Conservation (phyloP, 2,888 invertebrate genomes). For the Nipponacmea schrenckii region DNA sequence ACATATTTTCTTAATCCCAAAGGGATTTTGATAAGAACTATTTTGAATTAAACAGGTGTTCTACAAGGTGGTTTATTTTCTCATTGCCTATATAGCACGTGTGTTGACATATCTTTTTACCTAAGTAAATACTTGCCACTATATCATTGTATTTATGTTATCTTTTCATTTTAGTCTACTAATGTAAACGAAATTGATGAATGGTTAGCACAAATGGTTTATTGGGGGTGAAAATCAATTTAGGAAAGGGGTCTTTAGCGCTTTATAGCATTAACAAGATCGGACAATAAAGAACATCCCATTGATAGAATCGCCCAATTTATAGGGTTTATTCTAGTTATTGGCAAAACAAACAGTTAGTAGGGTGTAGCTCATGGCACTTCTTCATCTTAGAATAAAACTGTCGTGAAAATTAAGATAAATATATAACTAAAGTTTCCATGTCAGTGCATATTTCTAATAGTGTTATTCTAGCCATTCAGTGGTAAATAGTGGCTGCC, state of each 20-base stretch:
- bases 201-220: conserved; percentile 1
- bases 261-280: background rate
- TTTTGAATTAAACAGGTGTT: background rate
- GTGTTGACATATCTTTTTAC: conserved; percentile 8
- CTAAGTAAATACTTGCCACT: conserved; percentile 1
- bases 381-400: background rate
- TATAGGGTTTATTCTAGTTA: background rate
- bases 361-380: conserved; percentile 1
- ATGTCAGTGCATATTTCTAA: too few relatives aligned
- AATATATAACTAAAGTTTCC: too few relatives aligned
- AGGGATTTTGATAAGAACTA: background rate
- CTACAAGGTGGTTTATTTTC: background rate
- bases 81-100: background rate
- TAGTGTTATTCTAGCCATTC: too few relatives aligned
- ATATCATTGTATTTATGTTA: conserved; percentile 6
- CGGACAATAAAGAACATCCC: background rate
- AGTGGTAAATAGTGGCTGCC: too few relatives aligned
- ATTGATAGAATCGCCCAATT: background rate
- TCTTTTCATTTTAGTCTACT: conserved; percentile 6
- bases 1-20: background rate
- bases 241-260: background rate
- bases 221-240: conserved; percentile 8
- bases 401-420: too few relatives aligned
- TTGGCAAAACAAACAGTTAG: background rate
- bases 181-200: background rate